Evolutionary conservation across 2,888 invertebrate genomes (phyloP), one percentile per base, ranked within the genome.

Genomic region (Steinernema carpocapsae): DNA sequence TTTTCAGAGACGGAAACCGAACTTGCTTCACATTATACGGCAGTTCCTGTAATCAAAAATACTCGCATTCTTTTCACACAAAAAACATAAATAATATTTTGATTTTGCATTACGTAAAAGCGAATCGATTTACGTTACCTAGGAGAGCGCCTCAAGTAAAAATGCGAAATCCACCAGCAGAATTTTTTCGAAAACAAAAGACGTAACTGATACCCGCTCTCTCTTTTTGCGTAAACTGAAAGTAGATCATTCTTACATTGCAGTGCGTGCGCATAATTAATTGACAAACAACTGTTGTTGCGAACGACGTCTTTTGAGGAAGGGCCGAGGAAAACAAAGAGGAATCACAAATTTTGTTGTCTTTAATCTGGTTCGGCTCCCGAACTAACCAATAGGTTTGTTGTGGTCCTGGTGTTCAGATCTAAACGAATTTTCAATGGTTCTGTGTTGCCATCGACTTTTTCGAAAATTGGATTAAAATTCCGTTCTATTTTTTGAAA

Each of bases 281-380:
- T 64, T 64, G 29, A 64, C 32, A 37, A 64, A 26, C 24, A 64
- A 17, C 17, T 64, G 29, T 26, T 64, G 64, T n/a, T 64, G 29
- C 32, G 32, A 22, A 64, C 32, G 32, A 17, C 37, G 37, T 37
- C 64, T 56, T 26, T 19, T 22, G 12, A 14, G 32, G 32, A 32
- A 14, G 17, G n/a, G 26, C 19, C 64, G 64, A 37, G 4, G 37
- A 64, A 64, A 64, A 64, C 64, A 64, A 22, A 12, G 64, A 64
- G 64, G 64, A 64, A 64, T 64, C 64, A 64, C 64, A n/a, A 64
- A 64, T 64, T 64, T 64, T 56, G 56, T 26, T 64, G 17, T 64
- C 32, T 64, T 32, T 64, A 64, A 64, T 64, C 64, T 37, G 17
- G 32, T 64, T 64, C 64, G 29, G 17, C 32, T 32, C 19, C 3